phyloP scores from a whole-genome alignment of 2,797 vertebrate genomes.

The Astyanax mexicanus region DNA sequence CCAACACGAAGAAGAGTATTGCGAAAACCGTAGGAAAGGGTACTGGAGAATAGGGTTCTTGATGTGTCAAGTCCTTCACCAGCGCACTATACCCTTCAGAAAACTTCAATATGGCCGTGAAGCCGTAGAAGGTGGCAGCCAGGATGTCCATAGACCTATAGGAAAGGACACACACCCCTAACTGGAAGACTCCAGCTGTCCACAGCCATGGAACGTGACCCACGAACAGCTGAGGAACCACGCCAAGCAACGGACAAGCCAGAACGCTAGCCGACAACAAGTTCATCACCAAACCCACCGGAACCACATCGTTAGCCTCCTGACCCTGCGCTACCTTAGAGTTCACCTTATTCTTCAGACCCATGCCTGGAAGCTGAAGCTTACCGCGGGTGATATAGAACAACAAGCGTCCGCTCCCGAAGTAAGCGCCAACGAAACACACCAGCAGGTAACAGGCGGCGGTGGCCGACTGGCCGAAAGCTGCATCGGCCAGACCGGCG shows the following conservation, averaged over 20 bases:
- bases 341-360: constrained; percentile 56
- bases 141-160: constrained; percentile 80
- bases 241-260: constrained; percentile 80
- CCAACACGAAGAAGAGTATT: constrained; percentile 80
- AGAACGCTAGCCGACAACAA: constrained; percentile 83
- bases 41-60: constrained; percentile 68
- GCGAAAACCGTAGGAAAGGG: constrained; percentile 82
- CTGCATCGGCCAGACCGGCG: constrained; percentile 67
- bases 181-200: constrained; percentile 84
- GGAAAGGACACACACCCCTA: constrained; percentile 79
- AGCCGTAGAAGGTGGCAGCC: constrained; percentile 82
- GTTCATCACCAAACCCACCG: constrained; percentile 81
- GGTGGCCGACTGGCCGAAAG: constrained; percentile 78
- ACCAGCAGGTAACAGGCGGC: constrained; percentile 85
- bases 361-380: constrained; percentile 73
- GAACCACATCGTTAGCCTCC: constrained; percentile 53
- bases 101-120: constrained; percentile 82
- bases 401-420: constrained; percentile 78
- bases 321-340: constrained; percentile 48
- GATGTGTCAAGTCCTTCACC: constrained; percentile 63
- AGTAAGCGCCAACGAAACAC: constrained; percentile 78
- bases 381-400: constrained; percentile 69
- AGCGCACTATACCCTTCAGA: constrained; percentile 83
- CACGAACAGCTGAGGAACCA: constrained; percentile 74
- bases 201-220: constrained; percentile 89